Conservation (phyloP, 2,888 invertebrate genomes). For the Stenodema calcarata region DNA sequence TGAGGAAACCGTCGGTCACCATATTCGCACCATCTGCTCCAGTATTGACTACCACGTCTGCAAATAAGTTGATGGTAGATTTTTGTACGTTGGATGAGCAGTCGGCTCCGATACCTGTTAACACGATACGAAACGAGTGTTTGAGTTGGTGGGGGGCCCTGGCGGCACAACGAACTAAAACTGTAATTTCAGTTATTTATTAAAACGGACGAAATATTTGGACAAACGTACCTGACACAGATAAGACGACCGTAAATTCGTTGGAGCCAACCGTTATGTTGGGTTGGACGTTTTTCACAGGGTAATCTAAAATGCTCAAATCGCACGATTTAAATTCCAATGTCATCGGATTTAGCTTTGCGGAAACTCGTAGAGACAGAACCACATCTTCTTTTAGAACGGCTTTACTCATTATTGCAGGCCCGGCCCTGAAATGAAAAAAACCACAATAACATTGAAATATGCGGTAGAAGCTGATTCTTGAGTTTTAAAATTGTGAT, state of each 20-base stretch:
- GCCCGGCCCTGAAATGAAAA: not conserved
- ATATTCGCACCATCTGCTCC: not conserved
- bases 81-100: not conserved
- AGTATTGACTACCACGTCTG: not conserved
- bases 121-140: not conserved
- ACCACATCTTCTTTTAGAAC: not conserved
- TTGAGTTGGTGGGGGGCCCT: too few relatives aligned
- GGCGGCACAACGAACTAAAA: too few relatives aligned
- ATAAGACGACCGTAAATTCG: not conserved
- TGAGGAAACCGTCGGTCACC: not conserved
- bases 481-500: too few relatives aligned
- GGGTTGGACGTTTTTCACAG: not conserved
- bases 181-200: too few relatives aligned
- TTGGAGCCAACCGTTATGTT: not conserved
- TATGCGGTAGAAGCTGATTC: too few relatives aligned
- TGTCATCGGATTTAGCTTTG: not conserved
- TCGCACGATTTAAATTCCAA: not conserved
- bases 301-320: not conserved
- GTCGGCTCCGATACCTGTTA: not conserved
- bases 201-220: too few relatives aligned
- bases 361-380: not conserved
- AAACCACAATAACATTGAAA: too few relatives aligned
- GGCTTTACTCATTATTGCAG: not conserved
- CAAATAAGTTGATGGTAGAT: not conserved
- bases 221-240: not conserved